These are phyloP conservation scores for Barbus barbus DNA, from an alignment of 2,113 vertebrate species.

Conservation along the genomic window DNA sequence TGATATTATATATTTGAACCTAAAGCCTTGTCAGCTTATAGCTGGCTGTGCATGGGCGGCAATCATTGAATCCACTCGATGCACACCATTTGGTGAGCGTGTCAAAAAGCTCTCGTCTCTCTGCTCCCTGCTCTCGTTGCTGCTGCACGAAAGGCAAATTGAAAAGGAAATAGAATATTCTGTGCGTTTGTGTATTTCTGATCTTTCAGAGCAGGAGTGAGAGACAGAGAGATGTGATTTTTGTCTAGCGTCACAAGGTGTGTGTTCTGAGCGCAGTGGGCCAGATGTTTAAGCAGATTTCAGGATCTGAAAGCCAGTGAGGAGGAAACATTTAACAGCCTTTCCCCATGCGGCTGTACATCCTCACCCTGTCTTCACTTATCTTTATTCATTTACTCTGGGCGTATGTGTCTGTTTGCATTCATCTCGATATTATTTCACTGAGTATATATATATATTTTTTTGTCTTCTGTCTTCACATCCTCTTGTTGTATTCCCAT, in stretches of 20 bases:
- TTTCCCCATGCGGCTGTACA: neutral
- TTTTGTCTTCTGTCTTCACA: neutral
- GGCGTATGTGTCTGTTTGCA: conserved; percentile 16
- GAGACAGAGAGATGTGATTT: neutral
- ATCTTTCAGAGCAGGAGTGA: neutral
- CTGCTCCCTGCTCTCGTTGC: neutral
- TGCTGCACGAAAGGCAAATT: conserved; percentile 1
- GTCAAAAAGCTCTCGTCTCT: neutral
- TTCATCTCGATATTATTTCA: neutral
- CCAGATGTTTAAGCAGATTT: conserved; percentile 38
- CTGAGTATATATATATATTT: no score
- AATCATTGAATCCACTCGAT: neutral
- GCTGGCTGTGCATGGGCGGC: neutral
- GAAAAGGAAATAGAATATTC: conserved; percentile 11
- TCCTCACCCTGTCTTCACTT: neutral
- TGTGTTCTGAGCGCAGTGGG: neutral
- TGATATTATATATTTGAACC: neutral
- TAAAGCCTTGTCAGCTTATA: neutral
- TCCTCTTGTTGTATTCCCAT: neutral
- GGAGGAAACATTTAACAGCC: conserved; percentile 31
- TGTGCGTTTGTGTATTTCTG: conserved; percentile 15
- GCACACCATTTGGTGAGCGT: neutral
- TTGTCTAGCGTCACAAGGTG: neutral
- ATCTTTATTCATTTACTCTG: conserved; percentile 4
- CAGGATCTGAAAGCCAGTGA: neutral